Evolutionary conservation across 1,140 invertebrate species (phyloP).

Genomic region (Drosophila ambigua): DNA sequence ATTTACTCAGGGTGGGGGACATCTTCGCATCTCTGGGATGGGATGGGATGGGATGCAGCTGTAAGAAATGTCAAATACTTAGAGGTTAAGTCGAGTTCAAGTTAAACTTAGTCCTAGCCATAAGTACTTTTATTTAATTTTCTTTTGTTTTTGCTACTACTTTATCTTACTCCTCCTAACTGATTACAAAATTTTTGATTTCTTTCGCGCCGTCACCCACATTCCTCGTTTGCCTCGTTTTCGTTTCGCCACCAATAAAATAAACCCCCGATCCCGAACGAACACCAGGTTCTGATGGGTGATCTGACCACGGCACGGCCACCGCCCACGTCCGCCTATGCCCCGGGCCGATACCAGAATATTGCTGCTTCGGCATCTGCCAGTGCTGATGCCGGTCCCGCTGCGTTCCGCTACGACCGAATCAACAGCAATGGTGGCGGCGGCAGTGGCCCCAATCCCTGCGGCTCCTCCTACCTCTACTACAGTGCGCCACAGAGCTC

Average conservation of each 20-base stretch:
- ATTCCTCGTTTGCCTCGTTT: slow-evolving; percentile 1
- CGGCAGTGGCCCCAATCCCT: slow-evolving; percentile 19
- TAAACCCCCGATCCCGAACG: neutral
- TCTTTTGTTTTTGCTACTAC: too few relatives aligned
- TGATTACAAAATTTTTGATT: slow-evolving; percentile 48
- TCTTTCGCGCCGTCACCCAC: slow-evolving; percentile 25
- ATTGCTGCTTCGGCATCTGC: too few relatives aligned
- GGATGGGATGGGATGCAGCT: too few relatives aligned
- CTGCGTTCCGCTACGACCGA: slow-evolving; percentile 14
- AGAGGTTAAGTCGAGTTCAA: neutral
- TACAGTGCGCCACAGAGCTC: slow-evolving; percentile 70
- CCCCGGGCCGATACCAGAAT: neutral
- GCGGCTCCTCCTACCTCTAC: slow-evolving; percentile 51
- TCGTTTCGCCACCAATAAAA: neutral
- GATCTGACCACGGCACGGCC: slow-evolving; percentile 22
- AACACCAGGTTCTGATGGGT: slow-evolving; percentile 40
- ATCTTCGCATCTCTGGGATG: too few relatives aligned
- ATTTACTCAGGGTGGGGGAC: too few relatives aligned
- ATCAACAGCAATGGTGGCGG: slow-evolving; percentile 20
- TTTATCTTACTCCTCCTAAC: slow-evolving; percentile 22
- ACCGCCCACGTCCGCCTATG: slow-evolving; percentile 3
- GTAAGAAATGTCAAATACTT: too few relatives aligned
- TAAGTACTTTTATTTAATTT: neutral
- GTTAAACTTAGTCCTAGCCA: too few relatives aligned
- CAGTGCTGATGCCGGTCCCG: too few relatives aligned